Evolutionary conservation across 2,888 invertebrate species (phyloP), one percentile per base, ranked within the genome.

Genomic region (Dynastes grantii): DNA sequence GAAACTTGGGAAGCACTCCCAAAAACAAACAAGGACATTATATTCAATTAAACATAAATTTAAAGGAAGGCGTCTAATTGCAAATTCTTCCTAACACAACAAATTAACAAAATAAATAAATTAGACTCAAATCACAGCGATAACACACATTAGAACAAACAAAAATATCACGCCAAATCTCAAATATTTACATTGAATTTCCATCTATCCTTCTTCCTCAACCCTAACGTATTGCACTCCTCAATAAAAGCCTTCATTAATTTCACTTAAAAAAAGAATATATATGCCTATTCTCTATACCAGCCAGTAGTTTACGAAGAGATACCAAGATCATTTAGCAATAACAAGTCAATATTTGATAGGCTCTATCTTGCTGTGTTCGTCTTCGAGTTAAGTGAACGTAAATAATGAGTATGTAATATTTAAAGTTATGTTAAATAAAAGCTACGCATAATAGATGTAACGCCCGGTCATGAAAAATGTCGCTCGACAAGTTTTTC

Each of bases 101-200:
- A 78, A 40, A 78, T 45, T n/a, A 58, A 77, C 5, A 63, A 78
- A 55, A 61, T 53, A 76, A 77, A 77, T 76, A 53, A 76, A 58
- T 76, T 68, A 51, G 1, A 40, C n/a, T n/a, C 11, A 13, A 63
- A n/a, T 63, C 27, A 32, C 32, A 29, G 29, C 13, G 13, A 2
- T 29, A 63, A 32, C 63, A n/a, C 13, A 32, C 32, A 32, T 63
- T 61, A 16, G 29, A 27, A 29, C 32, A 63, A 63, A 29, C 13
- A 63, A 63, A 32, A 29, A 63, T 13, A 32, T 63, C 63, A 29
- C 63, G 11, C 29, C 63, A 2, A 2, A 63, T 13, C 63, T 27
- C 63, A 32, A 63, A 63, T 63, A 29, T 63, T 63, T 63, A 13
- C 32, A 11, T 63, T 45, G 4, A 22, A 6, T 58, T 58, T 1